phyloP scores from a whole-genome alignment of 2,797 vertebrate genomes.

The Euphonia xanthogaster region DNA sequence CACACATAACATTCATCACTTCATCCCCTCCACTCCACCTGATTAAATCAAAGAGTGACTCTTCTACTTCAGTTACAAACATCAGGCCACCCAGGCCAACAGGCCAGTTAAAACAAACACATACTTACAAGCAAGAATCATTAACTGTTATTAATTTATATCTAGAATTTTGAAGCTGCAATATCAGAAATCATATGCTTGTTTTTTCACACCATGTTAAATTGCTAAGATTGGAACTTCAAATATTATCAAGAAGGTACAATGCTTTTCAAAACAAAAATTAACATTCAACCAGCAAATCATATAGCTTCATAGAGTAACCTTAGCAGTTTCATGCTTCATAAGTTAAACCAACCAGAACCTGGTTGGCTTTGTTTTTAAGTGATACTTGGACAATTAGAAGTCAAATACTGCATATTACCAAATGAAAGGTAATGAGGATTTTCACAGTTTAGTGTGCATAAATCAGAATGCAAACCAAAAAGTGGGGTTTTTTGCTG shows the following conservation, averaged over 20 bases:
- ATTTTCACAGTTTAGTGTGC: not conserved
- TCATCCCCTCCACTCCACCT: not conserved
- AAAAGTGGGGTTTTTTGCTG: not conserved
- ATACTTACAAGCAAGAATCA: not conserved
- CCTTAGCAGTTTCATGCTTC: not conserved
- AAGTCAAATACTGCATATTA: not conserved
- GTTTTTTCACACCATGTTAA: not conserved
- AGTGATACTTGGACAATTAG: not conserved
- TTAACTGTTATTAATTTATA: not conserved
- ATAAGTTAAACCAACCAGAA: not conserved
- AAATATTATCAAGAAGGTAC: not conserved
- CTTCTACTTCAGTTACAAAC: not conserved
- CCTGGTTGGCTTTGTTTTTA: not conserved
- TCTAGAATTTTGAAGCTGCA: not conserved
- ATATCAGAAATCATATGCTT: not conserved
- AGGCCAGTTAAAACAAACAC: not conserved
- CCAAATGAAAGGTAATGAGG: not conserved
- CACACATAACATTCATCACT: rapidly evolving
- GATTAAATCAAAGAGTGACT: not conserved
- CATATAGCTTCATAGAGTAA: not conserved
- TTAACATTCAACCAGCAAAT: not conserved
- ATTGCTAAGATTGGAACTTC: not conserved
- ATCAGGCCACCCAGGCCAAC: not conserved
- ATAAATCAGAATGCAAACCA: not conserved
- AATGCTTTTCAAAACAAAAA: not conserved